These are phyloP conservation scores for Gymnocephalus cernua DNA, from an alignment of 2,113 vertebrate genomes.

Conservation along the genomic window DNA sequence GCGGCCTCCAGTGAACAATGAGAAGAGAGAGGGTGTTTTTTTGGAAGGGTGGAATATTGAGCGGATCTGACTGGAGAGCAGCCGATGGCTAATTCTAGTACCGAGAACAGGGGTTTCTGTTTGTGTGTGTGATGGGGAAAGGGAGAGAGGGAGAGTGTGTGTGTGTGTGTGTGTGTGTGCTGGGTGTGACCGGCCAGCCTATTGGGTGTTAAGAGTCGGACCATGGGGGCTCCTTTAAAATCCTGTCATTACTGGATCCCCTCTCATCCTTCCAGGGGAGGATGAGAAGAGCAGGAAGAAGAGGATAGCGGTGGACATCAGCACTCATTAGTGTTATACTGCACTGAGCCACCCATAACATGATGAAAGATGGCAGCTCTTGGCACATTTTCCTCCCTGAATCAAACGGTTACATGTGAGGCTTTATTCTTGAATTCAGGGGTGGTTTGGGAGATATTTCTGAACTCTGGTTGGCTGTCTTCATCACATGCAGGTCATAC, in stretches of 20 bases:
- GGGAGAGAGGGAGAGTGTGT: slow-evolving; percentile 4
- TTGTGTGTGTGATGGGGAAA: background rate
- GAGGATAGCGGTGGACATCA: slow-evolving; percentile 27
- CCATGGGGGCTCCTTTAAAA: slow-evolving; percentile 55
- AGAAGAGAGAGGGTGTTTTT: slow-evolving; percentile 64
- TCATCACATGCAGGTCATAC: background rate
- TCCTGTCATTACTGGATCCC: slow-evolving; percentile 43
- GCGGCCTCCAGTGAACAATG: slow-evolving; percentile 66
- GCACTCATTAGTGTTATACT: slow-evolving; percentile 29
- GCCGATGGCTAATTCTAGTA: slow-evolving; percentile 70
- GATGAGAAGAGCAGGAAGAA: slow-evolving; percentile 12
- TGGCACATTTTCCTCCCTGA: slow-evolving; percentile 17
- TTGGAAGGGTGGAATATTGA: slow-evolving; percentile 74
- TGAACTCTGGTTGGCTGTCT: background rate
- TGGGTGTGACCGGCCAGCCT: slow-evolving; percentile 37
- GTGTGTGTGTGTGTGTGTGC: slow-evolving; percentile 27
- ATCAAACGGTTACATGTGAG: slow-evolving; percentile 7
- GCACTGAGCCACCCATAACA: slow-evolving; percentile 8
- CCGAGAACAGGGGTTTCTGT: slow-evolving; percentile 39
- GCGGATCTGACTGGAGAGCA: slow-evolving; percentile 69
- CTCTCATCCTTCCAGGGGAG: slow-evolving; percentile 22
- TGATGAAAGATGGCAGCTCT: slow-evolving; percentile 28
- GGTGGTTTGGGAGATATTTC: slow-evolving; percentile 5
- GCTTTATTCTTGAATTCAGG: background rate
- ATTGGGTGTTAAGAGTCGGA: slow-evolving; percentile 52